Percentiles rank a stretch among this genome's conserved stretches.
Conservation (phyloP, 2,888 invertebrate species). For the Lasioglossum morio region DNA sequence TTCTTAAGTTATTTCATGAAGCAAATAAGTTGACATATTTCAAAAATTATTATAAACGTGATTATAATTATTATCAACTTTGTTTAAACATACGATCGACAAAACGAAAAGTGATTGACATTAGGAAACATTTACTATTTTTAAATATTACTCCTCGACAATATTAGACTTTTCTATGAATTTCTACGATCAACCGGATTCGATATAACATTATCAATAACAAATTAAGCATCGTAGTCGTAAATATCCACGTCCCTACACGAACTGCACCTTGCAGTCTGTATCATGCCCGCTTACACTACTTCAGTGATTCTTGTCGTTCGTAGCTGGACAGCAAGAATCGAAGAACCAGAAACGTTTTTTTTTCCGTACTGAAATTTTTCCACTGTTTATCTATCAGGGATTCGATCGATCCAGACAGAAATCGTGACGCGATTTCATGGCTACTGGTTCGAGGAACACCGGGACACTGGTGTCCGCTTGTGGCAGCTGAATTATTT, state of each 20-base stretch:
- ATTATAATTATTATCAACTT: too few relatives aligned
- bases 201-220: too few relatives aligned
- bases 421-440: neutral
- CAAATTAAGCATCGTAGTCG: neutral
- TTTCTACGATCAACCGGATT: too few relatives aligned
- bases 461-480: neutral
- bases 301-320: neutral
- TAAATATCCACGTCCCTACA: neutral
- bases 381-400: neutral
- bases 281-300: neutral
- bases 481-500: conserved; percentile 16
- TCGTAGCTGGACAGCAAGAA: neutral
- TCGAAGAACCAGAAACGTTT: neutral
- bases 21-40: too few relatives aligned
- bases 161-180: too few relatives aligned
- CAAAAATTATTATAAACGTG: too few relatives aligned
- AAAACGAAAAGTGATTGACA: too few relatives aligned
- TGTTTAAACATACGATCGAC: too few relatives aligned
- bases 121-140: too few relatives aligned
- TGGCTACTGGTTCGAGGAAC: neutral
- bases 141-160: too few relatives aligned
- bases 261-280: neutral
- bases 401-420: neutral
- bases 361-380: neutral
- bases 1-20: too few relatives aligned